A percentile compares a stretch with the other conserved stretches of the same genome.
These are phyloP conservation scores for Scaptomyza graminum DNA, from an alignment of 1,140 invertebrate species.

Conservation along the genomic window DNA sequence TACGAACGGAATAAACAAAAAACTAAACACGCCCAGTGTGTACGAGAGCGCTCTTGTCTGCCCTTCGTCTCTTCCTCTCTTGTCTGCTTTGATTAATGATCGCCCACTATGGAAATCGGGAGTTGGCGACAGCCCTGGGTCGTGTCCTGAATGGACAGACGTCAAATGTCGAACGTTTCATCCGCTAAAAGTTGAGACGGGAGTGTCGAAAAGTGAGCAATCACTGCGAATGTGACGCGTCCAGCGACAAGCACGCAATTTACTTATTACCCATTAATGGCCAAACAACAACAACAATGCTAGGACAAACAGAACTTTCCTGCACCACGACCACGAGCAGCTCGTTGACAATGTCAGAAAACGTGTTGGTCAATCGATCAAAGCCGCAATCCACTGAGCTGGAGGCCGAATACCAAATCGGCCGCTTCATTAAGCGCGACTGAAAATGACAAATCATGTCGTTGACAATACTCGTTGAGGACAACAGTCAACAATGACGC, in stretches of 20 bases:
- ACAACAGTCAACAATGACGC: constrained; percentile 51
- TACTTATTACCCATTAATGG: constrained; percentile 82
- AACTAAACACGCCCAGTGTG: constrained; percentile 54
- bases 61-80: constrained; percentile 18
- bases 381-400: constrained; percentile 42
- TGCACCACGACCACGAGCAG: background rate
- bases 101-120: constrained; percentile 37
- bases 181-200: constrained; percentile 18
- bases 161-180: constrained; percentile 35
- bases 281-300: constrained; percentile 7
- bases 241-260: constrained; percentile 71
- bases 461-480: constrained; percentile 66
- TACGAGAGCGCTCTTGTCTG: too few species aligned
- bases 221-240: constrained; percentile 74
- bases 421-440: constrained; percentile 46
- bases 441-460: constrained; percentile 72
- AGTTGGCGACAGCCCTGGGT: constrained; percentile 26
- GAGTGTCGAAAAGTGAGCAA: constrained; percentile 80
- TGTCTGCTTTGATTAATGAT: constrained; percentile 74
- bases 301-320: constrained; percentile 4
- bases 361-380: constrained; percentile 69
- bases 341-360: constrained; percentile 22
- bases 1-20: constrained; percentile 54
- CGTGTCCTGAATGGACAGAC: constrained; percentile 11
- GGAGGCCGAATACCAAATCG: constrained; percentile 45